Evolutionary conservation across 30 jellyfish, hydroid and myxozoan species (phyloP), one percentile per base, ranked within the genome.

Genomic region (Nemopilema nomurai): DNA sequence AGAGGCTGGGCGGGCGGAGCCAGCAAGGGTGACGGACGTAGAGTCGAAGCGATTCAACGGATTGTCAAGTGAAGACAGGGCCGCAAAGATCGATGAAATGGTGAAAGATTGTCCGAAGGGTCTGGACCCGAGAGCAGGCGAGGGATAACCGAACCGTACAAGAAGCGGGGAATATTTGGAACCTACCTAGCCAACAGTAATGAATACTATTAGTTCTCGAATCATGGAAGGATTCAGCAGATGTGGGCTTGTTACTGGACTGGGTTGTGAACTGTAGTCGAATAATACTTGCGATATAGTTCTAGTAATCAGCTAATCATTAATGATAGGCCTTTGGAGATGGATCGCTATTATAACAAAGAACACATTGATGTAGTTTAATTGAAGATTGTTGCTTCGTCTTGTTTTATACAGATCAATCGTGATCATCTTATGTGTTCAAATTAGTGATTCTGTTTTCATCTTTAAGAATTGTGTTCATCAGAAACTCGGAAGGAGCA

Each of bases 161-260:
- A 64, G 24, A 30, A 73, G 79, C 71, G 74, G 62, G 93, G 93
- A 22, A 84, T 84, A 49, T 67, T 84, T 62, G 87, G 76, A 28
- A 67, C 87, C n/a, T 74, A 84, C 50, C 31, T 84, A 20, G 93
- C 93, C 18, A 41, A 41, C 13, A 6, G 13, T 3, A 41, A 41
- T 41, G 57, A 41, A 13, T 41, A 41, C 89, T 57, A 63, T 63
- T 63, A 63, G 7, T 7, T 4, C 8, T 3, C 30, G 7, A 18
- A 63, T 51, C 16, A 19, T 3, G 7, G 7, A 4, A 19, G 7
- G 73, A 19, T 63, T 4, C 4, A 19, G 18, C 30, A n/a, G 73
- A 63, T 1, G 27, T 7, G 29, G 18, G 29, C 18, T 18, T 19
- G 29, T 7, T 20, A 13, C 18, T 63, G 30, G 20, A 19, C 20